Evolutionary conservation across 2,113 vertebrate genomes (phyloP).

Genomic region (Theristicus caerulescens): DNA sequence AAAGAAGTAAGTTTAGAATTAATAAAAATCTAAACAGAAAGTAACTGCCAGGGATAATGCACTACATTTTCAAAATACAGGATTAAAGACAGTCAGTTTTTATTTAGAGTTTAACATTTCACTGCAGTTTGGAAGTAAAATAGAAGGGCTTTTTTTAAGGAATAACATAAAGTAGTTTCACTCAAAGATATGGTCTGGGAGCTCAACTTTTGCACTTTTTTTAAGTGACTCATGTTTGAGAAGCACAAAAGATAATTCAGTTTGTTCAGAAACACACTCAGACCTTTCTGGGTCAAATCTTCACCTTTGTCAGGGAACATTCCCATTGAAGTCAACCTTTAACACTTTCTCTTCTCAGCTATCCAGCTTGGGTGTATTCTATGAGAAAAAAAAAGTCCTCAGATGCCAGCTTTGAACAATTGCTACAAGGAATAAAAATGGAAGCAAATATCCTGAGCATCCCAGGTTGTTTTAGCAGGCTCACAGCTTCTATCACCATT

Average conservation of each 20-base stretch:
- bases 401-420: neutral
- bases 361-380: neutral
- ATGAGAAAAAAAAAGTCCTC: neutral
- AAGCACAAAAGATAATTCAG: constrained; percentile 10
- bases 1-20: neutral
- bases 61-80: neutral
- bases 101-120: neutral
- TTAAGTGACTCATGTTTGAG: neutral
- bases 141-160: neutral
- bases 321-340: constrained; percentile 41
- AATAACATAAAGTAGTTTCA: neutral
- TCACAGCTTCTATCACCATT: neutral
- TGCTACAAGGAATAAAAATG: neutral
- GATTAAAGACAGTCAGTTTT: neutral
- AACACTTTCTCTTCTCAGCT: neutral
- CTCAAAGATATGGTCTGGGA: neutral
- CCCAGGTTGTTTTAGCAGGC: neutral
- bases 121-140: neutral
- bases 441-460: neutral
- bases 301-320: neutral
- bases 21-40: neutral
- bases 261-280: neutral
- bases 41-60: neutral
- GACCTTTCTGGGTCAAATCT: constrained; percentile 41
- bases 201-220: neutral